A percentile compares a stretch with the other conserved stretches of the same genome.
Evolutionary conservation across 2,888 invertebrate species (phyloP).

Genomic region (Unio delphinus): DNA sequence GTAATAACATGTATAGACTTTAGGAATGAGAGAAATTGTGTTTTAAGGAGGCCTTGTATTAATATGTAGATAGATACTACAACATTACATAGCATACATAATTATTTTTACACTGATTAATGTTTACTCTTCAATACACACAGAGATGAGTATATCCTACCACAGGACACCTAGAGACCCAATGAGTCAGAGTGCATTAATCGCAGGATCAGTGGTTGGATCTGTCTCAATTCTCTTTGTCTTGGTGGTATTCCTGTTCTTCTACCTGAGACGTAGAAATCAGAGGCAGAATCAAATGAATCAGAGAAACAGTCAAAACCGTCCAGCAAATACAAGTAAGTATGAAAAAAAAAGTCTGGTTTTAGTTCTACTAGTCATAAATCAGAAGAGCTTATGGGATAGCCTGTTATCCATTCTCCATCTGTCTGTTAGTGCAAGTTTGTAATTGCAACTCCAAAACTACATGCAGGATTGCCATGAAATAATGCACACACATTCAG

Average conservation of each 20-base stretch:
- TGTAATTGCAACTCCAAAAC: no score
- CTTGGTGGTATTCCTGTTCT: conserved; percentile 38
- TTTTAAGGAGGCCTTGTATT: background rate
- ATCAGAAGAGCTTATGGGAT: no score
- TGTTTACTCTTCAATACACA: background rate
- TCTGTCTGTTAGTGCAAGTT: no score
- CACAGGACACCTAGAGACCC: conserved; percentile 10
- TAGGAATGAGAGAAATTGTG: background rate
- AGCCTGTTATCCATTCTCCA: no score
- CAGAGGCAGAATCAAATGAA: conserved; percentile 1
- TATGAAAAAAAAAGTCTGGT: no score
- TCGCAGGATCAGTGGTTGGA: conserved; percentile 42
- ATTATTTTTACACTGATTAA: background rate
- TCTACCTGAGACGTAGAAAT: conserved; percentile 32
- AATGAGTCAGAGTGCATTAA: conserved; percentile 38
- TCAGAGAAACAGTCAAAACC: background rate
- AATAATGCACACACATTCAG: no score
- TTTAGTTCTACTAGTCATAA: no score
- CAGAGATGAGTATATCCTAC: conserved; percentile 8
- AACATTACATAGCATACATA: background rate
- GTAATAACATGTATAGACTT: no score
- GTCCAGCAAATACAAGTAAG: background rate
- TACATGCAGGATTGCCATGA: no score
- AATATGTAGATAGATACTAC: no score
- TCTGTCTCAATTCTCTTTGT: conserved; percentile 51